These are phyloP conservation scores for Epinephelus cyanopodus DNA, from an alignment of 2,113 vertebrate genomes.

Conservation along the genomic window DNA sequence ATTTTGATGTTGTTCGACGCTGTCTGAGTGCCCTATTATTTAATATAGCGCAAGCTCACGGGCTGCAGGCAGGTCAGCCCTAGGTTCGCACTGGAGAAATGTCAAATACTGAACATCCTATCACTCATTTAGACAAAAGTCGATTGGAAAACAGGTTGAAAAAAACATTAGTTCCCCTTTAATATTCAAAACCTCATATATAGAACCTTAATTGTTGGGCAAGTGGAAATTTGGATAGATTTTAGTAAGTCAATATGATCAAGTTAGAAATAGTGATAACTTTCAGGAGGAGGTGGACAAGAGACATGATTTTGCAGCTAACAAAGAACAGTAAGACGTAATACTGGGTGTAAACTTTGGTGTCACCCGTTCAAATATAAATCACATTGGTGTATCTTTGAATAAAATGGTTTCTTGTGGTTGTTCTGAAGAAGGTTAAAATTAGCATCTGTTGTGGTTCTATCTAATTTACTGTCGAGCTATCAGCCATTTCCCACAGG, in stretches of 20 bases:
- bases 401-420: background rate
- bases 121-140: no score
- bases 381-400: background rate
- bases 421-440: constrained; percentile 55
- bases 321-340: background rate
- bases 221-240: background rate
- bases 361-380: background rate
- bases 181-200: no score
- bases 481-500: constrained; percentile 73
- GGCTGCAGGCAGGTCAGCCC: no score
- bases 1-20: no score
- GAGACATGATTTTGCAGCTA: background rate
- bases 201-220: background rate
- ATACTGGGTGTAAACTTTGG: background rate
- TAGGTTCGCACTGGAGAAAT: no score
- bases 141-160: no score
- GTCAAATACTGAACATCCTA: no score
- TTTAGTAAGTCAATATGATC: no score
- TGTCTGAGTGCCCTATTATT: no score
- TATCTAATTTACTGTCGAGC: constrained; percentile 70
- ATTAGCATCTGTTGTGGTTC: constrained; percentile 57
- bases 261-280: background rate
- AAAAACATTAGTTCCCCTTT: no score
- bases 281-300: background rate
- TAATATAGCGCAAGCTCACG: no score